A percentile compares a stretch with the other conserved stretches of the same genome.
Conservation (phyloP, 2,888 invertebrate species). For the Cerceris rybyensis region DNA sequence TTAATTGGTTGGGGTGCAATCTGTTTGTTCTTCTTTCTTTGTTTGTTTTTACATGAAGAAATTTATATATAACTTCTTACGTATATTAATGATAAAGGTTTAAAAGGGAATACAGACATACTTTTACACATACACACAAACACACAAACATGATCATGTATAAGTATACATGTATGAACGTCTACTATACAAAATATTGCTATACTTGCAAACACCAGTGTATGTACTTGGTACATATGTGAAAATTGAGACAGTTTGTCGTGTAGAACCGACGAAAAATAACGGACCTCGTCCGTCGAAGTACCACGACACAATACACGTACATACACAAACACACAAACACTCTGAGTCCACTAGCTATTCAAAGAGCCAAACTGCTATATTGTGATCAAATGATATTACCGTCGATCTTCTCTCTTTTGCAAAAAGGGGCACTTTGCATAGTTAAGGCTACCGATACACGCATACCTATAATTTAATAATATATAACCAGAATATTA, state of each 20-base stretch:
- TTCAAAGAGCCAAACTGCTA: slow-evolving; percentile 79
- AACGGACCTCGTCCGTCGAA: neutral
- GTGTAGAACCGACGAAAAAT: neutral
- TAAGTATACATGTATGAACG: slow-evolving; percentile 44
- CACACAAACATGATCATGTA: slow-evolving; percentile 34
- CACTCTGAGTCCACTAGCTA: slow-evolving; percentile 72
- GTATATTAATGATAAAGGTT: slow-evolving; percentile 35
- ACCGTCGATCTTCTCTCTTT: slow-evolving; percentile 70
- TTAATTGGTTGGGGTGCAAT: slow-evolving; percentile 79
- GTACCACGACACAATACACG: slow-evolving; percentile 14
- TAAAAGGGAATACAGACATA: slow-evolving; percentile 34
- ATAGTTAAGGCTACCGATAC: slow-evolving; percentile 74
- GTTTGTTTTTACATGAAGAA: slow-evolving; percentile 61
- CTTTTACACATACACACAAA: slow-evolving; percentile 23
- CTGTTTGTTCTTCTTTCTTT: slow-evolving; percentile 75
- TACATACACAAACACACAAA: slow-evolving; percentile 23
- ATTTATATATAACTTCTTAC: slow-evolving; percentile 47
- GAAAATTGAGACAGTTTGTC: neutral
- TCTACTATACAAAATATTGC: neutral
- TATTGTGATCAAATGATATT: slow-evolving; percentile 78
- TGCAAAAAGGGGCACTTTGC: slow-evolving; percentile 75
- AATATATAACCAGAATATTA: slow-evolving; percentile 78
- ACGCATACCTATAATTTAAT: slow-evolving; percentile 75
- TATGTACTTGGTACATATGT: slow-evolving; percentile 6
- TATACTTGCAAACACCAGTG: neutral